phyloP scores from a whole-genome alignment of 2,888 invertebrate genomes.

The Eupithecia insigniata region DNA sequence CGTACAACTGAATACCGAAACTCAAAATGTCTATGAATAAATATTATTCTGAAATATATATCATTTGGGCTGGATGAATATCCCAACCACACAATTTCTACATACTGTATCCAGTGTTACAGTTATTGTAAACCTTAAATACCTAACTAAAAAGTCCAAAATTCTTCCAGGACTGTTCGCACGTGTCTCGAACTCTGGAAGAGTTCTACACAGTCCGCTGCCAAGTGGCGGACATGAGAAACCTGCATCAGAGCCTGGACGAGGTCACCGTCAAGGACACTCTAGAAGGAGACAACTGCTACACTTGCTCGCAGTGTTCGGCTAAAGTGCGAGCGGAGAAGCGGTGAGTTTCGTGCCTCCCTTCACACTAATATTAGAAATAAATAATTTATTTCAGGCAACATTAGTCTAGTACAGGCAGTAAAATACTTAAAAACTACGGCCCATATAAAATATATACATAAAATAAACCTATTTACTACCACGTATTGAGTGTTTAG shows the following conservation, averaged over 20 bases:
- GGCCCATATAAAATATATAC: no score
- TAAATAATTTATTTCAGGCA: no score
- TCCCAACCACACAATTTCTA: not conserved
- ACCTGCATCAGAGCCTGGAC: slow-evolving; percentile 96
- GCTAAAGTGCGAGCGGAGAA: slow-evolving; percentile 98
- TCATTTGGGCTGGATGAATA: not conserved
- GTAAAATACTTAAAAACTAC: no score
- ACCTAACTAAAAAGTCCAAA: not conserved
- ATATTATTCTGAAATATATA: not conserved
- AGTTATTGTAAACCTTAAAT: not conserved
- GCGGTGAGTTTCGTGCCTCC: slow-evolving; percentile 74
- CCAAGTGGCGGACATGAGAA: slow-evolving; percentile 98
- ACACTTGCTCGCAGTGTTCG: slow-evolving; percentile 97
- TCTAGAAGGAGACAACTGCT: slow-evolving; percentile 98
- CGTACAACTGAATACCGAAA: not conserved
- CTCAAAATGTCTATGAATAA: not conserved
- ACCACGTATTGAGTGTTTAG: no score
- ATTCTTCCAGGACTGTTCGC: slow-evolving; percentile 91
- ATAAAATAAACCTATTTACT: no score
- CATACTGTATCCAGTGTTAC: not conserved
- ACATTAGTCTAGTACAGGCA: no score
- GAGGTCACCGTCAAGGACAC: slow-evolving; percentile 99
- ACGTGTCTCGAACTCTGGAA: slow-evolving; percentile 96
- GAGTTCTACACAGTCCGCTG: slow-evolving; percentile 98
- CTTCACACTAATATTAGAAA: no score